Conservation (phyloP, 2,888 invertebrate species). For the Pomacea canaliculata region DNA sequence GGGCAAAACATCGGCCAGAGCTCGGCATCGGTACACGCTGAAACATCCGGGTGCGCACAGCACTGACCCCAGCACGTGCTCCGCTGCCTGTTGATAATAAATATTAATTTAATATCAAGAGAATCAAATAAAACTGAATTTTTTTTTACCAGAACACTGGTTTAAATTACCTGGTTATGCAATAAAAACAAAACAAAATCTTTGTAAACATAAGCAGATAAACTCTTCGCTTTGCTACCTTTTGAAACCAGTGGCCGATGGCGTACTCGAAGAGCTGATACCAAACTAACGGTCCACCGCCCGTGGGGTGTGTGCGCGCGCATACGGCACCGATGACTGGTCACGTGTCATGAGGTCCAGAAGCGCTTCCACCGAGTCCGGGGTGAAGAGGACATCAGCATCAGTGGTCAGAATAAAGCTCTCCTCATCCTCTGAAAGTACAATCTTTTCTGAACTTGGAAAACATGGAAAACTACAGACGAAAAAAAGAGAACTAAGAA, state of each 20-base stretch:
- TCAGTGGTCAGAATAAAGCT: slow-evolving; percentile 63
- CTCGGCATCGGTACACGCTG: slow-evolving; percentile 62
- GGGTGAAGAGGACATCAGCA: slow-evolving; percentile 63
- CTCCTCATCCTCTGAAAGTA: slow-evolving; percentile 38
- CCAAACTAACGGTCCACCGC: slow-evolving; percentile 63
- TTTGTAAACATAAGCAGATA: slow-evolving; percentile 7
- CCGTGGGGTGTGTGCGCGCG: slow-evolving; percentile 63
- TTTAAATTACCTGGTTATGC: background rate
- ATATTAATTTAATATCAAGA: background rate
- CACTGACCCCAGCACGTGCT: slow-evolving; percentile 64
- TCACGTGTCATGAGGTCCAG: slow-evolving; percentile 64
- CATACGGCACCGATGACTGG: slow-evolving; percentile 63
- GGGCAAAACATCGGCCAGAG: slow-evolving; percentile 55
- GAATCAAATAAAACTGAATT: background rate
- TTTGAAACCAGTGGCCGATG: slow-evolving; percentile 66
- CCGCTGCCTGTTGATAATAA: slow-evolving; percentile 50
- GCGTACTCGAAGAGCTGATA: slow-evolving; percentile 66
- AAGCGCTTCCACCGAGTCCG: slow-evolving; percentile 62
- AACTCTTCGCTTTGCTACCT: slow-evolving; percentile 39
- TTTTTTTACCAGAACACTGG: background rate
- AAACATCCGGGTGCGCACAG: slow-evolving; percentile 66
- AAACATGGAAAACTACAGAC: too few species aligned
- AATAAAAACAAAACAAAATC: background rate
- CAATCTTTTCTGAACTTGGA: too few species aligned
- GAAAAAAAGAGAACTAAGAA: too few species aligned